A percentile compares a stretch with the other conserved stretches of the same genome.
Evolutionary conservation across 53 echinoderm and acorn worm genomes (phyloP).

Genomic region (Paracentrotus lividus): DNA sequence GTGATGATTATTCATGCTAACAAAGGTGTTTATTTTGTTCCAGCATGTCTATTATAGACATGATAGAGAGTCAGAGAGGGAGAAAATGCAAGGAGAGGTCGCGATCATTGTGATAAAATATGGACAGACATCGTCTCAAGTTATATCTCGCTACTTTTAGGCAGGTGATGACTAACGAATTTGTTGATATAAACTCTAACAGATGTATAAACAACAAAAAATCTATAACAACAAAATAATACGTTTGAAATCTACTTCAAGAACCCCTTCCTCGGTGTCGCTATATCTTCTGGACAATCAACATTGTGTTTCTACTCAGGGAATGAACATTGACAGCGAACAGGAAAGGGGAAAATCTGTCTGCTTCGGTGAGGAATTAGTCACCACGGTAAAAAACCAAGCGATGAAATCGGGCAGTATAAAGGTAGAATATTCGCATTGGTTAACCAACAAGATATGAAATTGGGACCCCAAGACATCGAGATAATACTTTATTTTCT

Average conservation of each 20-base stretch:
- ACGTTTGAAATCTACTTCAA: neutral
- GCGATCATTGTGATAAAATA: neutral
- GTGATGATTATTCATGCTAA: neutral
- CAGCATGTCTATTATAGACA: too few species aligned
- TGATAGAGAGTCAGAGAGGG: too few species aligned
- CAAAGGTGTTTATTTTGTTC: neutral
- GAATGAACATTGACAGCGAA: constrained; percentile 52
- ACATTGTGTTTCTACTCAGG: constrained; percentile 49
- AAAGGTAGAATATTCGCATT: neutral
- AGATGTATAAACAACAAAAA: constrained; percentile 19
- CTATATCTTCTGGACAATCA: constrained; percentile 40
- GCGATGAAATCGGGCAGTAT: constrained; percentile 10
- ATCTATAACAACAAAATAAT: constrained; percentile 23
- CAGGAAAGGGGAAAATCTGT: constrained; percentile 62
- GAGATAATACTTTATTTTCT: neutral
- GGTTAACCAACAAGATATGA: constrained; percentile 1
- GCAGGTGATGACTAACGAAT: neutral
- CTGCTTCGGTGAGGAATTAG: constrained; percentile 39
- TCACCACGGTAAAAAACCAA: constrained; percentile 45
- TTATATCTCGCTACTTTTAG: neutral
- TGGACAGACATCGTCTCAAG: neutral
- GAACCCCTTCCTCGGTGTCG: constrained; percentile 19
- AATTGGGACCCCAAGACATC: neutral
- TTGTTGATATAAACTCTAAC: neutral
- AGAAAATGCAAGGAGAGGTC: too few species aligned